These are phyloP conservation scores for Hyles euphorbiae DNA, from an alignment of 1,140 invertebrate species.

Conservation along the genomic window DNA sequence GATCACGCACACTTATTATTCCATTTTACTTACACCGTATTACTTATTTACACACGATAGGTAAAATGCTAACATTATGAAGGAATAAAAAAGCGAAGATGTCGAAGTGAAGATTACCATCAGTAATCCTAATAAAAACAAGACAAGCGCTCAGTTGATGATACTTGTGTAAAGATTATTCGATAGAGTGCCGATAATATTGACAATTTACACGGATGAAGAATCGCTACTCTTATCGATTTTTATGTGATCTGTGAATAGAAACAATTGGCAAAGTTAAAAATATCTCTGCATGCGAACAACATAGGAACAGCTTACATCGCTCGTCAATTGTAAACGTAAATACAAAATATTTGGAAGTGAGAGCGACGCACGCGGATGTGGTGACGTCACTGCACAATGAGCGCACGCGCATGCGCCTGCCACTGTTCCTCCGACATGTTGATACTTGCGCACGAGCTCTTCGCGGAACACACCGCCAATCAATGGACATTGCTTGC, in stretches of 20 bases:
- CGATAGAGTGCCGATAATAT: conserved; percentile 17
- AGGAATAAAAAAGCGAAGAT: too few species aligned
- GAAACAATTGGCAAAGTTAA: conserved; percentile 1
- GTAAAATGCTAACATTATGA: too few species aligned
- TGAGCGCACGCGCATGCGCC: conserved; percentile 3
- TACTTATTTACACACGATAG: too few species aligned
- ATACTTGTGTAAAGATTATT: conserved; percentile 7
- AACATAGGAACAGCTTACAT: neutral
- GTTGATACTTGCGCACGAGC: conserved; percentile 51
- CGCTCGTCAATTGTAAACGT: conserved; percentile 13
- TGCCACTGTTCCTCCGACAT: conserved; percentile 12
- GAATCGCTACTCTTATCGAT: conserved; percentile 13
- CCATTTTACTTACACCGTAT: neutral
- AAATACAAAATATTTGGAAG: conserved; percentile 44
- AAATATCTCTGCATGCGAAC: neutral
- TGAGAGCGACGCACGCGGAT: conserved; percentile 28
- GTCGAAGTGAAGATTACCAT: too few species aligned
- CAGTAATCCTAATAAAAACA: conserved; percentile 4
- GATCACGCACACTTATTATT: conserved; percentile 24
- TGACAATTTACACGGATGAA: conserved; percentile 25
- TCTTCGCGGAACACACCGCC: conserved; percentile 42
- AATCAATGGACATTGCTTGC: conserved; percentile 26
- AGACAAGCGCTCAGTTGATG: conserved; percentile 9
- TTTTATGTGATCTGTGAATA: neutral
- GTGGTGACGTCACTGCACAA: conserved; percentile 27